Percentiles rank a stretch among this genome's conserved stretches.
Evolutionary conservation across 2,797 vertebrate species (phyloP).

Genomic region (Triplophysa bombifrons): DNA sequence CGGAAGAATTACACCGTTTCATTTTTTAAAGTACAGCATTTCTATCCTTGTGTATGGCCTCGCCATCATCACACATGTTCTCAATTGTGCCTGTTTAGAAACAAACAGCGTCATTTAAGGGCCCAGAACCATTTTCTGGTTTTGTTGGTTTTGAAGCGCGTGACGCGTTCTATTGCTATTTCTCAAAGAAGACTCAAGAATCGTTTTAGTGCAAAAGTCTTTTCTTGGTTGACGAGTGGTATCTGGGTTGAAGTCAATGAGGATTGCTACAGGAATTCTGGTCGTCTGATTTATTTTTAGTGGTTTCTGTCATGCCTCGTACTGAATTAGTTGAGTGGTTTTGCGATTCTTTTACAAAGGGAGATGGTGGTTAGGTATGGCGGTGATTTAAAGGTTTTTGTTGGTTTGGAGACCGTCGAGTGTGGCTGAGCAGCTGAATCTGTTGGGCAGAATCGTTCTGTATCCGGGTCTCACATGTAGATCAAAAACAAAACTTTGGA

Average conservation of each 20-base stretch:
- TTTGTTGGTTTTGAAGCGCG: constrained; percentile 58
- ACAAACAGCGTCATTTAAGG: constrained; percentile 65
- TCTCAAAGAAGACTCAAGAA: constrained; percentile 76
- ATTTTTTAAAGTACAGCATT: constrained; percentile 46
- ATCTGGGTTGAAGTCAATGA: constrained; percentile 60
- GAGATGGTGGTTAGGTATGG: background rate
- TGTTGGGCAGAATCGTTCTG: constrained; percentile 64
- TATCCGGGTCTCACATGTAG: constrained; percentile 71
- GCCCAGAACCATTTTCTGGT: constrained; percentile 60
- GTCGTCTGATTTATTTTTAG: constrained; percentile 60
- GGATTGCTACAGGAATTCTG: constrained; percentile 64
- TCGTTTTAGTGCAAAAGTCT: constrained; percentile 85
- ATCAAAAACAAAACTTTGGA: constrained; percentile 54
- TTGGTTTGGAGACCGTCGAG: constrained; percentile 5
- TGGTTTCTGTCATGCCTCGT: constrained; percentile 61
- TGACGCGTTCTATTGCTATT: constrained; percentile 80
- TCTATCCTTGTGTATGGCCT: constrained; percentile 58
- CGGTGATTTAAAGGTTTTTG: background rate
- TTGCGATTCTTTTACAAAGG: background rate
- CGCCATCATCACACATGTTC: constrained; percentile 46
- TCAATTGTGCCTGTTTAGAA: constrained; percentile 68
- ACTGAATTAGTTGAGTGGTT: constrained; percentile 63
- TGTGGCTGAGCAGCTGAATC: constrained; percentile 47
- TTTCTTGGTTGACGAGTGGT: constrained; percentile 80
- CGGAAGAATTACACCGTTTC: constrained; percentile 57